Evolutionary conservation across 2,113 vertebrate genomes (phyloP).

Genomic region (Cyanoramphus novaezelandiae): DNA sequence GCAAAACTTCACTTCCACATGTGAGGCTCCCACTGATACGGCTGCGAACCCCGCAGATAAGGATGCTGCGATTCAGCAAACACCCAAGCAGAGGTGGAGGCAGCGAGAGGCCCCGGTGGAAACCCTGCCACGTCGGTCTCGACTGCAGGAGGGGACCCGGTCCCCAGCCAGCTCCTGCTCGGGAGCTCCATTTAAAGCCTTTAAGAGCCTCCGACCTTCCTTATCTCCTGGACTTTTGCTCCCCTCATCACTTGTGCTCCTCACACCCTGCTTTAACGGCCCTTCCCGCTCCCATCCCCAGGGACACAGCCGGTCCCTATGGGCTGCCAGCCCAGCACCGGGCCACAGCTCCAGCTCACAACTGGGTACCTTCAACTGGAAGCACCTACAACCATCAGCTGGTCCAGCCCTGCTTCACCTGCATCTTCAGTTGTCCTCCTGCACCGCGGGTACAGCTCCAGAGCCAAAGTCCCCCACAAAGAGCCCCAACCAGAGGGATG

Average conservation of each 20-base stretch:
- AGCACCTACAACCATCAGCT: accelerated
- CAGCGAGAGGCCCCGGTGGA: accelerated
- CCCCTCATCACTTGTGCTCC: neutral
- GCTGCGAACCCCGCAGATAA: neutral
- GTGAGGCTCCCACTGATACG: neutral
- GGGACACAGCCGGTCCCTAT: accelerated
- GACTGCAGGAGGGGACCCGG: accelerated
- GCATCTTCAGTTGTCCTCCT: neutral
- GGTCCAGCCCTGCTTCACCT: accelerated
- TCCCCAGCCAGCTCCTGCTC: neutral
- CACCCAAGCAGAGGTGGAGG: neutral
- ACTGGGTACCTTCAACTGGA: neutral
- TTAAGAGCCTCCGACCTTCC: neutral
- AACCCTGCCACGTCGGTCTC: accelerated
- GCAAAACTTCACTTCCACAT: neutral
- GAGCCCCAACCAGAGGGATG: neutral
- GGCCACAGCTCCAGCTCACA: neutral
- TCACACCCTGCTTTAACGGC: neutral
- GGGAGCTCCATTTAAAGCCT: neutral
- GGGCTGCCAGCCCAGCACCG: accelerated
- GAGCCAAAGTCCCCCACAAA: too few relatives aligned
- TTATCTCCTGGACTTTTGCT: constrained; percentile 21
- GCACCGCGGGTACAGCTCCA: accelerated
- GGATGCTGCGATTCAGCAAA: neutral
- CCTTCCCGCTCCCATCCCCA: neutral